phyloP scores from a whole-genome alignment of 2,113 vertebrate genomes.

The Leuciscus idus region DNA sequence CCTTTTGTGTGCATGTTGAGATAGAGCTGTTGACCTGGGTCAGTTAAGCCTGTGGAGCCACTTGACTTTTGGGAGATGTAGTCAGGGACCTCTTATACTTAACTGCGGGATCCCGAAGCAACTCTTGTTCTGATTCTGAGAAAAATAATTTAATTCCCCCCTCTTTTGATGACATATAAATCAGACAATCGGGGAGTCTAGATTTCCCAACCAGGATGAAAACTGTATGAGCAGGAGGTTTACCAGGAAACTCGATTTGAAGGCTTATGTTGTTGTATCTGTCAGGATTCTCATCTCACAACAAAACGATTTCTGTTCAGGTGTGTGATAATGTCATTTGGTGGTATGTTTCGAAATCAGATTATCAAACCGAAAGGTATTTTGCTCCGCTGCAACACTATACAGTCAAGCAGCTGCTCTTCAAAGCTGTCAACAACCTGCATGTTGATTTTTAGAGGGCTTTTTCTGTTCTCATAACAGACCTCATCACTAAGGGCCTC shows the following conservation, averaged over 20 bases:
- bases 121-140: background rate
- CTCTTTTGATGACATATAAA: background rate
- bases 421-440: slow-evolving; percentile 26
- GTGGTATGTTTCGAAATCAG: background rate
- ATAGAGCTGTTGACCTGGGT: slow-evolving; percentile 30
- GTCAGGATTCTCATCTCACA: background rate
- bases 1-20: slow-evolving; percentile 22
- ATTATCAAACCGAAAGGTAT: background rate
- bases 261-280: background rate
- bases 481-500: slow-evolving; percentile 68
- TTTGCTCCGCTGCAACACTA: background rate
- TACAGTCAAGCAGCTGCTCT: slow-evolving; percentile 11
- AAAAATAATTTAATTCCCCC: background rate
- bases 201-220: background rate
- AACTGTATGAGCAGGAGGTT: slow-evolving; percentile 7
- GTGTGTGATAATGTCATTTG: slow-evolving; percentile 8
- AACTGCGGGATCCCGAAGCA: background rate
- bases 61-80: slow-evolving; percentile 30
- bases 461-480: slow-evolving; percentile 64
- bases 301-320: background rate
- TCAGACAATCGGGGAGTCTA: background rate
- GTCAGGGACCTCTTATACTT: background rate
- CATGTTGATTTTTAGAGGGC: background rate
- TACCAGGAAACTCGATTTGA: background rate
- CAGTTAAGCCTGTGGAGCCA: slow-evolving; percentile 27